A percentile compares a stretch with the other conserved stretches of the same genome.
Evolutionary conservation across 2,888 invertebrate genomes (phyloP).

Genomic region (Eristalis pertinax): DNA sequence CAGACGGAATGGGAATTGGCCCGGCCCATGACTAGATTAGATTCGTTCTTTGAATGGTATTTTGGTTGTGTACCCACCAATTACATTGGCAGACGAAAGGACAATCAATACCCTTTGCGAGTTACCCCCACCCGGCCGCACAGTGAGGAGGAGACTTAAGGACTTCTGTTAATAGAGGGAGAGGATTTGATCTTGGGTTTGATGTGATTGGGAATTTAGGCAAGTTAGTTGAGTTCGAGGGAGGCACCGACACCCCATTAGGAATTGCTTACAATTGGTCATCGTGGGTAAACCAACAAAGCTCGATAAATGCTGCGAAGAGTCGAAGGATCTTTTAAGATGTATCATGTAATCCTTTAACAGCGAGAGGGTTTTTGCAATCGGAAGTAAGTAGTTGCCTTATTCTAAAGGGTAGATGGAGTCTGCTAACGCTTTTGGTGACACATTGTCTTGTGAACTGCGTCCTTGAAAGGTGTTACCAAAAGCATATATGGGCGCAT

Average conservation of each 20-base stretch:
- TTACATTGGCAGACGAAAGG: not conserved
- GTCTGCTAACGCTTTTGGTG: no score
- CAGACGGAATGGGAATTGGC: not conserved
- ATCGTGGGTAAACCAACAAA: no score
- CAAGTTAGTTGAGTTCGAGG: not conserved
- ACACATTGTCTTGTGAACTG: no score
- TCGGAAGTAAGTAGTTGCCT: no score
- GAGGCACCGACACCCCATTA: not conserved
- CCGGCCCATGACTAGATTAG: not conserved
- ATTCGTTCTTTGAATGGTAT: slow-evolving; percentile 7
- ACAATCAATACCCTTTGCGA: not conserved
- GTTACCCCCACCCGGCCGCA: not conserved
- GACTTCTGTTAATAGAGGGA: not conserved
- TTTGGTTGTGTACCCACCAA: slow-evolving; percentile 16
- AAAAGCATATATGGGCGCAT: no score
- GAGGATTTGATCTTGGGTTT: not conserved
- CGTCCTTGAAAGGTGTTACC: no score
- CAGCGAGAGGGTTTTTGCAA: no score
- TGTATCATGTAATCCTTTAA: no score
- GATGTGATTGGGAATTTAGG: not conserved
- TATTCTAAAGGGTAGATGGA: no score
- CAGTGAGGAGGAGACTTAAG: not conserved
- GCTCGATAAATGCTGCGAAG: no score
- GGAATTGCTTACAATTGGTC: no score
- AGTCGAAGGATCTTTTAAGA: no score